Base-by-base conservation (phyloP, 2,113 vertebrate species). In the Trematocara variabile region DNA sequence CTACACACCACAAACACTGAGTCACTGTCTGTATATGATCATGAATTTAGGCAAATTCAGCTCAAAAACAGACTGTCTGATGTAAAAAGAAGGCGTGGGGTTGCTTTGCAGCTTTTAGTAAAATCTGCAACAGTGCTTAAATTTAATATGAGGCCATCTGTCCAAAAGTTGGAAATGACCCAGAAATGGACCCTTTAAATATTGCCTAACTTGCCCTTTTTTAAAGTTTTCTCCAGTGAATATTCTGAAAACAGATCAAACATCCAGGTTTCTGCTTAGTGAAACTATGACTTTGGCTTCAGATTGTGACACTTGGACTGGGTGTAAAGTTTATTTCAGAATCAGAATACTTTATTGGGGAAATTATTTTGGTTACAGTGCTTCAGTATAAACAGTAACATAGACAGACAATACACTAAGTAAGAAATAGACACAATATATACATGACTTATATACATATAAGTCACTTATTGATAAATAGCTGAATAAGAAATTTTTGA, bases 1-100 rank as follows among this genome's bases (percentile, higher is more conserved):
- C 93, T 93, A 4, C 77, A 81, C 44, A 85, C 6, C 63, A 78
- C 77, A 56, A 75, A 60, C 3, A 18, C 5, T 2, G 20, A 52
- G 30, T 84, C 44, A 78, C 10, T 30, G 33, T 2, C 58, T 65
- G 33, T 63, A 12, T 63, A 9, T 73, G 44, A 46, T 28, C 68
- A 7, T 48, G 39, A 10, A 44, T 48, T 73, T 10, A 73, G 14
- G 20, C 1, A 70, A 70, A 70, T 73, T 73, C 20, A 73, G 0
- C 22, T 14, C 68, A 4, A 73, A 73, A 73, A 46, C 41, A 46
- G 68, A 73, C 13, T 16, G 12, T 28, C 8, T 18, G 8, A 73
- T 48, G 14, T 28, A 73, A 73, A 73, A 73, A 73, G 13, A 18
- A 73, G 39, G 58, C 4, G 16, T 65, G 0, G 33, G 6, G 60